phyloP scores from a whole-genome alignment of 2,888 invertebrate genomes.

The Trissolcus brochymenae region DNA sequence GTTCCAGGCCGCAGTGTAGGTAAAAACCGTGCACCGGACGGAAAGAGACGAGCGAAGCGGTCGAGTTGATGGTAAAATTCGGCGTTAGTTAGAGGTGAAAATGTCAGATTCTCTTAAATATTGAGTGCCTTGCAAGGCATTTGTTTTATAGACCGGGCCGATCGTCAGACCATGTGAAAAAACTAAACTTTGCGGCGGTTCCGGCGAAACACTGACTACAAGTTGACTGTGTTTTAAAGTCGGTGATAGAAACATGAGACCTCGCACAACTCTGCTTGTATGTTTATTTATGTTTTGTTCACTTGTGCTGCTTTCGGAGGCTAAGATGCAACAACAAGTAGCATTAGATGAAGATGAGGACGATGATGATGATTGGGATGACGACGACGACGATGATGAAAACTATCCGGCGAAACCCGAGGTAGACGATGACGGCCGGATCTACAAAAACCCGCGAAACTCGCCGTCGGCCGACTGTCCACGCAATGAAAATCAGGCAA shows the following conservation, averaged over 20 bases:
- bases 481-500: constrained; percentile 90
- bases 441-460: constrained; percentile 92
- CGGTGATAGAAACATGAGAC: constrained; percentile 64
- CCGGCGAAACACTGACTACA: constrained; percentile 17
- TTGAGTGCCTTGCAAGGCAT: constrained; percentile 13
- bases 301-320: constrained; percentile 66
- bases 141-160: constrained; percentile 27
- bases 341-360: constrained; percentile 78
- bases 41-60: constrained; percentile 54
- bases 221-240: constrained; percentile 33
- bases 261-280: constrained; percentile 64
- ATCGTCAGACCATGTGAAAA: constrained; percentile 56
- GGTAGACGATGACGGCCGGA: constrained; percentile 87
- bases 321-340: constrained; percentile 70
- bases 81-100: constrained; percentile 22
- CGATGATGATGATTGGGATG: constrained; percentile 77
- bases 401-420: constrained; percentile 75
- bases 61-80: constrained; percentile 16
- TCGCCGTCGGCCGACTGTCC: constrained; percentile 92
- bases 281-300: constrained; percentile 64
- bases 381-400: constrained; percentile 76
- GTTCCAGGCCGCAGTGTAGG: constrained; percentile 72
- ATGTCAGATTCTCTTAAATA: constrained; percentile 23
- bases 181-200: constrained; percentile 7
- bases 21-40: constrained; percentile 69